Evolutionary conservation across 2,888 invertebrate genomes (phyloP).

Genomic region (Eremobia ochroleuca): DNA sequence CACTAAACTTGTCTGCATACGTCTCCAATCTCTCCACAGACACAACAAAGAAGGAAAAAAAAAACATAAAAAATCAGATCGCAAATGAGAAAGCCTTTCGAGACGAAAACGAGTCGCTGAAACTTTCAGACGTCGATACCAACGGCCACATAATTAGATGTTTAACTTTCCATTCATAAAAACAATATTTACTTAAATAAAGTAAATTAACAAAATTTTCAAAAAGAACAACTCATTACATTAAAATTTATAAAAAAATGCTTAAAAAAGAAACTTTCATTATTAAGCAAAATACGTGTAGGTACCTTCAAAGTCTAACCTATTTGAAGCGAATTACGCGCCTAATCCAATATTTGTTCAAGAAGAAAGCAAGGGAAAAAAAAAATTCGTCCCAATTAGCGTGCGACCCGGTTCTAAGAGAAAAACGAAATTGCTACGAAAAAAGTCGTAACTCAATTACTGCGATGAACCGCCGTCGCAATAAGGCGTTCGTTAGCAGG

Average conservation of each 20-base stretch:
- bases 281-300: conserved; percentile 70
- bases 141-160: conserved; percentile 42
- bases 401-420: conserved; percentile 88
- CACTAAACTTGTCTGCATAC: conserved; percentile 39
- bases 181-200: conserved; percentile 41
- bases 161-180: conserved; percentile 30
- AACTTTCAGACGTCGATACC: conserved; percentile 46
- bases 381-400: conserved; percentile 87
- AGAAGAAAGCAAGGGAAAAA: conserved; percentile 83
- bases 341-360: conserved; percentile 89
- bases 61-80: conserved; percentile 43
- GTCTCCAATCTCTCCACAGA: conserved; percentile 23
- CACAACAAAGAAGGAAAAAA: conserved; percentile 52
- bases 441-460: conserved; percentile 91
- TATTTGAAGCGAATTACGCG: conserved; percentile 85
- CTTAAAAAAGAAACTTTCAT: conserved; percentile 75
- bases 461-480: conserved; percentile 90
- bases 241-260: conserved; percentile 67
- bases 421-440: conserved; percentile 90
- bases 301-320: conserved; percentile 82
- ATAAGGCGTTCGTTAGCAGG: conserved; percentile 90
- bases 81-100: conserved; percentile 53
- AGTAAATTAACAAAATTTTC: conserved; percentile 50
- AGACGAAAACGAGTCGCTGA: conserved; percentile 40
- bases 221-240: conserved; percentile 65